Conservation (phyloP, 2,113 vertebrate genomes). For the Brienomyrus longianalis region DNA sequence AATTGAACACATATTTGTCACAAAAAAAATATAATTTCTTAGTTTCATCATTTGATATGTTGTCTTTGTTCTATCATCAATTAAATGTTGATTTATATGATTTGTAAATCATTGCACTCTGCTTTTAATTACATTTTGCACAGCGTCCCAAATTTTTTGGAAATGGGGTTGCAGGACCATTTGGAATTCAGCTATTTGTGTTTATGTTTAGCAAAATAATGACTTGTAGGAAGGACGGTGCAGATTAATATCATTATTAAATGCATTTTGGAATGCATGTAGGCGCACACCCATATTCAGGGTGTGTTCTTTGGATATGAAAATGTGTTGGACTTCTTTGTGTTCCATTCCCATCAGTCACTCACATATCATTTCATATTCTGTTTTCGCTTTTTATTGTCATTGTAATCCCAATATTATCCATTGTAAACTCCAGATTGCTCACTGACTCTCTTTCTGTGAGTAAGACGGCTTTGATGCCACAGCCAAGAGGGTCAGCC, state of each 20-base stretch:
- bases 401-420: not conserved
- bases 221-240: not conserved
- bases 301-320: not conserved
- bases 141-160: not conserved
- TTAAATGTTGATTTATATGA: not conserved
- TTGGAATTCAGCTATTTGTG: not conserved
- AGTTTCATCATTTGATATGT: not conserved
- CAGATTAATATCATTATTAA: not conserved
- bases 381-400: not conserved
- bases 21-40: too few relatives aligned
- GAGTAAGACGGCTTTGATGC: not conserved
- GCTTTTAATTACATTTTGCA: not conserved
- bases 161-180: not conserved
- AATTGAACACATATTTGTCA: too few relatives aligned
- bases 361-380: slow-evolving; percentile 1
- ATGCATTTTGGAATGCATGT: not conserved
- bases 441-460: not conserved
- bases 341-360: not conserved
- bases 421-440: slow-evolving; percentile 5
- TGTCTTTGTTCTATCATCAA: not conserved
- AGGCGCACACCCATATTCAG: not conserved
- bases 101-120: not conserved
- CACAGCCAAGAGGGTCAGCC: slow-evolving; percentile 5
- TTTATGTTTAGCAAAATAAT: not conserved
- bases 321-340: not conserved